Base-by-base conservation (phyloP, 2,113 vertebrate genomes). In the Emydura subglobosa region DNA sequence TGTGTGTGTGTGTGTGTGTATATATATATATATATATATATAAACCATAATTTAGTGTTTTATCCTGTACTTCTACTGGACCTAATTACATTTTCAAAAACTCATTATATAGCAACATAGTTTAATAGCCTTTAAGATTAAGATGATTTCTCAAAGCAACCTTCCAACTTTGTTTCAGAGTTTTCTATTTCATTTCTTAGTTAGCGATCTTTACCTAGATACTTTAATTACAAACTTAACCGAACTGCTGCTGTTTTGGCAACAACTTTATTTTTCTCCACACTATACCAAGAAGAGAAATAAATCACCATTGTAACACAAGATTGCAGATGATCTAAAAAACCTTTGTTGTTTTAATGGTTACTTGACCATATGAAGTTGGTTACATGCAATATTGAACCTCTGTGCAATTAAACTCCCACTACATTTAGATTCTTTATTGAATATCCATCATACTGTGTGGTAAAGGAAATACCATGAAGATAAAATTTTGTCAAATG, bases 31-130 rank as follows among this genome's bases (percentile, higher is more conserved):
- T 39, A 39, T 39, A 39, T 39, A 39, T 39, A 39, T 39, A 95
- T 85, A 93, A 93, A 79, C 25, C n/a, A 94, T 61, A 17, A 79
- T 95, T 97, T 92, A 39, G 47, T 85, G 10, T 49, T 92, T 94
- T 93, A 94, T 96, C 83, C 59, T 53, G 65, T 81, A 96, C 50
- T 85, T 53, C 81, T 93, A 86, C 1, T 22, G 95, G 95, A 96
- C 89, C 6, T 82, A 94, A 96, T 96, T 95, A 85, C 1, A 82
- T 91, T 95, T 92, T 94, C 55, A 96, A 94, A 96, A 95, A 79
- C 54, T 96, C 95, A 96, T 90, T 91, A 83, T 91, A 87, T 7
- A 61, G 47, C 50, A 95, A 82, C 25, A 57, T 87, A 93, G 96
- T 95, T 96, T 49, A 95, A 93, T 88, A 94, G 12, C 68, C 39